phyloP scores from a whole-genome alignment of 1,140 invertebrate species.

The Drosophila willistoni region DNA sequence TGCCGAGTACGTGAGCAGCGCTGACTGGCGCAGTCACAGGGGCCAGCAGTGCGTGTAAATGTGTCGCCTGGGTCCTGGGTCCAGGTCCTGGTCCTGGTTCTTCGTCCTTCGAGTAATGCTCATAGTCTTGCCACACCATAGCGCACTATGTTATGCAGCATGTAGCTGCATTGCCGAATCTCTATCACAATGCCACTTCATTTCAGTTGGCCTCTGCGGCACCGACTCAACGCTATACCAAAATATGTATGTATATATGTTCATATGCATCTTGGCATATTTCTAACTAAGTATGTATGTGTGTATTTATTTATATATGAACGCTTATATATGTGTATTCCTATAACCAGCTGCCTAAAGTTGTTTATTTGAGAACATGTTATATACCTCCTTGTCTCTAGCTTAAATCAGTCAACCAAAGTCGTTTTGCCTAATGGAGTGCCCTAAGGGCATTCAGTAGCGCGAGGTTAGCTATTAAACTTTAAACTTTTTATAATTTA shows the following conservation, averaged over 20 bases:
- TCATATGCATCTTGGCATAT: slow-evolving; percentile 21
- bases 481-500: background rate
- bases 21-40: slow-evolving; percentile 49
- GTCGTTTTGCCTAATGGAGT: slow-evolving; percentile 47
- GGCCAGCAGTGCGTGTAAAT: slow-evolving; percentile 71
- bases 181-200: slow-evolving; percentile 80
- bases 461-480: slow-evolving; percentile 31
- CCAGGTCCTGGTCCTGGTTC: slow-evolving; percentile 21
- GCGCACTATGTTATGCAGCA: slow-evolving; percentile 36
- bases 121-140: slow-evolving; percentile 12
- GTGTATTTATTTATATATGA: too few species aligned
- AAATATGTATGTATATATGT: slow-evolving; percentile 9
- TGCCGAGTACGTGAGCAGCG: slow-evolving; percentile 72
- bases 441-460: background rate
- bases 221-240: slow-evolving; percentile 56
- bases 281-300: slow-evolving; percentile 22
- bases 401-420: slow-evolving; percentile 49
- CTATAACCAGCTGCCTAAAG: slow-evolving; percentile 43
- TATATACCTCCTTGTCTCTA: slow-evolving; percentile 22
- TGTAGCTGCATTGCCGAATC: slow-evolving; percentile 62
- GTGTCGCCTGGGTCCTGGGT: slow-evolving; percentile 65
- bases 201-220: slow-evolving; percentile 74
- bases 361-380: slow-evolving; percentile 51
- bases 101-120: slow-evolving; percentile 36
- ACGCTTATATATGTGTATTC: background rate